Percentiles rank a stretch among this genome's conserved stretches.
Conservation (phyloP, 2,113 vertebrate species). For the Himantopus leucocephalus region DNA sequence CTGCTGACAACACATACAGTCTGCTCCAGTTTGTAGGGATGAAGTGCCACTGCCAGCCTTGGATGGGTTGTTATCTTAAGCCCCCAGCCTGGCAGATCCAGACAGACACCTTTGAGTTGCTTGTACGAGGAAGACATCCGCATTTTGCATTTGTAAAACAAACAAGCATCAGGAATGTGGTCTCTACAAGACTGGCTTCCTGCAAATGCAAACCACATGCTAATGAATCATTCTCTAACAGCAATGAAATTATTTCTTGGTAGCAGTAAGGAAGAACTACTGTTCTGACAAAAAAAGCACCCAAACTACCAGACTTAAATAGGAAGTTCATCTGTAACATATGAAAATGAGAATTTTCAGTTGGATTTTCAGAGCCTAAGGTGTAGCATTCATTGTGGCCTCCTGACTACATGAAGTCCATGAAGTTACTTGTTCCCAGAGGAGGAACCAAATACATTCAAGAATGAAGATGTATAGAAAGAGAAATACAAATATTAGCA, state of each 20-base stretch:
- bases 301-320: not conserved
- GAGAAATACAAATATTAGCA: not conserved
- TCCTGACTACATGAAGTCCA: not conserved
- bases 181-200: constrained; percentile 26
- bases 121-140: not conserved
- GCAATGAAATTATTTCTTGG: not conserved
- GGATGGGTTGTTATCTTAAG: not conserved
- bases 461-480: not conserved
- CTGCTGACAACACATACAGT: not conserved
- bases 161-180: constrained; percentile 28
- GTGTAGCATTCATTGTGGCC: not conserved
- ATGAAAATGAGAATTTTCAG: not conserved
- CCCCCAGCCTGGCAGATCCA: not conserved
- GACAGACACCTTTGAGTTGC: not conserved
- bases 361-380: not conserved
- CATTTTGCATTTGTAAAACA: not conserved
- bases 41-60: not conserved
- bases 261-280: not conserved
- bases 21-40: not conserved
- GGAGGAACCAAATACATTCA: not conserved
- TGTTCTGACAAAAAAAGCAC: not conserved
- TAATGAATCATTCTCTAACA: constrained; percentile 41
- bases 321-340: not conserved
- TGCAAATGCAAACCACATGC: constrained; percentile 26
- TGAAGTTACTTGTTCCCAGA: not conserved